Evolutionary conservation across 1,140 invertebrate genomes (phyloP), one percentile per base, ranked within the genome.

Genomic region (Drosophila dunni): DNA sequence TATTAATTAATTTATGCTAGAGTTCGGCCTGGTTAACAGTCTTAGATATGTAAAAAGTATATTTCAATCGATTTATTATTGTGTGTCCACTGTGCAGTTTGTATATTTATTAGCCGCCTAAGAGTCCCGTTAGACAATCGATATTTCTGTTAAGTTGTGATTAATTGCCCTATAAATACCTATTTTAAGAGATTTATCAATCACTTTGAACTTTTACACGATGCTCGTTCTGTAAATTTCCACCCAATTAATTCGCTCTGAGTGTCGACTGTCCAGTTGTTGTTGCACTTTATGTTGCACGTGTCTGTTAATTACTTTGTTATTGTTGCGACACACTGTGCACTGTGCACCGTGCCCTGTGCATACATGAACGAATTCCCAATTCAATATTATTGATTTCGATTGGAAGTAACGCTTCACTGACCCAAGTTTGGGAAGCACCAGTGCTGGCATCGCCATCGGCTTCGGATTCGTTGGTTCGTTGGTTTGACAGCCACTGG

Each of bases 271-370:
- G 20, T 61, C 42, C 1, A 20, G 50, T 50, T 13, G 36, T 56
- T 66, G 33, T 11, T 77, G 71, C 50, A 65, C 33, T 65, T 56
- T 71, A 57, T 84, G 54, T 84, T 66, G 81, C 81, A 84, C 78
- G 66, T 78, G 65, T 38, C 65, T 81, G 82, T 72, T 85, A 85
- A 86, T 85, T 85, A 71, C 45, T 61, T 74, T 66, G 40, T 50
- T 34, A 45, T 50, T 24, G 15, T 11, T n/a, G 38, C 38, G n/a
- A 42, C 64, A 58, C 67, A 29, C 24, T 29, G 24, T 29, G 17
- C 17, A 20, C 17, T 20, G 17, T 20, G 17, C 17, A 20, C 17
- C 2, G 17, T 20, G 17, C 17, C 1, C 17, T 29, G 24, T 29
- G 24, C 24, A 62, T 48, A 81, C 54, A 50, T 74, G 50, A 63